Conservation (phyloP, 2,797 vertebrate genomes). For the Acanthiza pusilla region DNA sequence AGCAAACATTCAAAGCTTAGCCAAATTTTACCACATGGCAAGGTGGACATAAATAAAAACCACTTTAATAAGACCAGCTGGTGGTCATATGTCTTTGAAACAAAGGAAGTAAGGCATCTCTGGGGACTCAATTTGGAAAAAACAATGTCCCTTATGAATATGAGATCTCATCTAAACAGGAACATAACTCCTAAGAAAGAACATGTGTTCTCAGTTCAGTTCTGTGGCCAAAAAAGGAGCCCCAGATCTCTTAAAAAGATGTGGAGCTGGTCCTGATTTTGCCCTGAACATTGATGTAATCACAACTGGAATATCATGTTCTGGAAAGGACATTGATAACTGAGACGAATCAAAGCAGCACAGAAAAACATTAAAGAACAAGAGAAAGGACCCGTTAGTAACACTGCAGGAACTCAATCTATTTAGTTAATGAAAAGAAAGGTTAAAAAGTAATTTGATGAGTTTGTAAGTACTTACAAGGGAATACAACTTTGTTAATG, state of each 20-base stretch:
- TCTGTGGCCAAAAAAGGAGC: conserved; percentile 44
- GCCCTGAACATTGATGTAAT: neutral
- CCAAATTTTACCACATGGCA: neutral
- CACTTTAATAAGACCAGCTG: neutral
- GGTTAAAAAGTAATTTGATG: conserved; percentile 4
- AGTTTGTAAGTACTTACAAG: neutral
- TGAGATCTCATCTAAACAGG: neutral
- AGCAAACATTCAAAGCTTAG: neutral
- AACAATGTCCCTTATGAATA: neutral
- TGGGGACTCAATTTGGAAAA: neutral
- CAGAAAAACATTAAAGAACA: neutral
- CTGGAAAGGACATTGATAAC: neutral
- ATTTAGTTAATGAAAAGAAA: conserved; percentile 27
- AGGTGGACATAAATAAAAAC: neutral
- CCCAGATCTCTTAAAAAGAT: neutral
- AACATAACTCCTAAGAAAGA: neutral
- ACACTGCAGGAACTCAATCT: neutral
- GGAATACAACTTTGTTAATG: neutral
- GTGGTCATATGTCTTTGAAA: neutral
- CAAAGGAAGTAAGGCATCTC: neutral
- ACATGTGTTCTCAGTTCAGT: neutral
- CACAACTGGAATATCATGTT: neutral
- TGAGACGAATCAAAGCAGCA: neutral
- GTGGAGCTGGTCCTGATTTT: neutral
- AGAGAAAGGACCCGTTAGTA: neutral